Evolutionary conservation across 2,797 vertebrate genomes (phyloP), one percentile per base, ranked within the genome.

Genomic region (Pteronotus mesoamericanus): DNA sequence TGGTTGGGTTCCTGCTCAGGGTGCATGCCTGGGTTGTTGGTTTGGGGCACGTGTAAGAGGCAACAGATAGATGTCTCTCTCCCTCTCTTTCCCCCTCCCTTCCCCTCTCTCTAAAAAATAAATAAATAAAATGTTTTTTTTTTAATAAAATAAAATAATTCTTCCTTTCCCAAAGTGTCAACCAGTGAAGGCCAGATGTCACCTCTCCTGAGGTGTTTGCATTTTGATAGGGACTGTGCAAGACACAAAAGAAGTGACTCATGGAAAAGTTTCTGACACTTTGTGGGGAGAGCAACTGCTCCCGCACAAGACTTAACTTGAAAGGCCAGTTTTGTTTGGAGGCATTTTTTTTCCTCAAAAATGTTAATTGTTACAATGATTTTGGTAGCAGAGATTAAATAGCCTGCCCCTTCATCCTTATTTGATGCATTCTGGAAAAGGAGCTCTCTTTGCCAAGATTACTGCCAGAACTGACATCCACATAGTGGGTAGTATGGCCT

Each of bases 311-410:
- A 39, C 24, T 96, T 92, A 71, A n/a, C 24, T 80, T 92, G n/a
- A 80, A 78, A 93, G 68, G 42, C 71, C 37, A 74, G n/a, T 53
- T 89, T 89, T 96, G 69, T 91, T 93, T 80, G 69, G 68, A 66
- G 53, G 57, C 53, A 37, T 16, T 55, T 80, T 74, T 72, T 72
- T 68, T 48, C 79, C 53, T 92, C 42, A 34, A 66, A 94, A 89
- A 19, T 87, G 11, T 48, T 89, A 18, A 66, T 59, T 26, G 34
- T 90, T 69, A 22, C 66, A 16, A 14, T 61, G 55, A 89, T 71
- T 75, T 75, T 83, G 72, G 66, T 94, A 92, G 66, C 18, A 22
- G 57, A 59, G 18, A 93, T 94, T 88, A 77, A 88, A 74, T 48
- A 72, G 57, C 11, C 39, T 96, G 46, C 21, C 16, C 64, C 44